Evolutionary conservation across 2,113 vertebrate species (phyloP).

Genomic region (Cyprinodon tularosa): DNA sequence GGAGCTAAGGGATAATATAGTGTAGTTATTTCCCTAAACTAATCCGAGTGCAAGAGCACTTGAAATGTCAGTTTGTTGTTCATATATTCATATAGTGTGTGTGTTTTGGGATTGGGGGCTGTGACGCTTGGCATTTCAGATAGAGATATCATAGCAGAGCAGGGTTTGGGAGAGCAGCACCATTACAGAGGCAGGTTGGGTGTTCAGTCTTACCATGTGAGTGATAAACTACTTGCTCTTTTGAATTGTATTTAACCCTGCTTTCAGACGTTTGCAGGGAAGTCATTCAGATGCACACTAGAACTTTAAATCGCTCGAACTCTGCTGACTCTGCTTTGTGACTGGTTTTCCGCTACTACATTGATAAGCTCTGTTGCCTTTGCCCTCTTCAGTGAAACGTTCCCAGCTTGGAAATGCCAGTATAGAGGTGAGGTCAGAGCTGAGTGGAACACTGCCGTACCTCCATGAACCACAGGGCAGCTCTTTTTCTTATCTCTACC

Average conservation of each 20-base stretch:
- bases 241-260: constrained; percentile 18
- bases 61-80: constrained; percentile 72
- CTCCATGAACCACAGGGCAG: constrained; percentile 65
- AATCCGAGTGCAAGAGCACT: constrained; percentile 19
- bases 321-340: constrained; percentile 38
- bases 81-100: constrained; percentile 21
- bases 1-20: too few species aligned
- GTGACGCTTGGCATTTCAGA: constrained; percentile 75
- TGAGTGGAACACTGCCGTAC: constrained; percentile 56
- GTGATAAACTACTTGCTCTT: constrained; percentile 40
- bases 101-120: constrained; percentile 30
- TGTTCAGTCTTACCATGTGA: constrained; percentile 27
- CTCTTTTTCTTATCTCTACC: constrained; percentile 71
- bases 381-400: constrained; percentile 25
- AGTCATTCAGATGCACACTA: constrained; percentile 20
- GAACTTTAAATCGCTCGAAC: constrained; percentile 55
- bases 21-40: too few species aligned
- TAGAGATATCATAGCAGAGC: constrained; percentile 68
- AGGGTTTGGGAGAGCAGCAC: constrained; percentile 39
- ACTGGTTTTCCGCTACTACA: constrained; percentile 36
- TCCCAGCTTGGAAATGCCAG: constrained; percentile 73
- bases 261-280: constrained; percentile 32
- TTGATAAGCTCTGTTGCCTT: constrained; percentile 63
- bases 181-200: constrained; percentile 16
- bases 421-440: constrained; percentile 54